Evolutionary conservation across 2,797 vertebrate species (phyloP), one percentile per base, ranked within the genome.

Genomic region (Paramormyrops hopkinsi): DNA sequence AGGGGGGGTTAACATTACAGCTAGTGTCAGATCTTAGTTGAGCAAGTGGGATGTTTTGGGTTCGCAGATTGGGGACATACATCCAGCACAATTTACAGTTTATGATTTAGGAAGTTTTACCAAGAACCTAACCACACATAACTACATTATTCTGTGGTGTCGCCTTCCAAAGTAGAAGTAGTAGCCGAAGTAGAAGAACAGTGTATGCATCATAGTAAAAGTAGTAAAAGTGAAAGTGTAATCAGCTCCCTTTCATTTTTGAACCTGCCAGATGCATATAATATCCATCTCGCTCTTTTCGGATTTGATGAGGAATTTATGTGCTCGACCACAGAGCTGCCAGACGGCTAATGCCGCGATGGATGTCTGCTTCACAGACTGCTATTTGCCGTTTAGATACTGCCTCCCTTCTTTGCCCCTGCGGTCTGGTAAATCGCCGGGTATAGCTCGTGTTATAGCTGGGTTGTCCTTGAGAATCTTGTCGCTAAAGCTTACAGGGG

Each of bases 1-100:
- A 0, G 54, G 54, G 12, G 51, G 17, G 4, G 1, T 89, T 79
- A 90, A 88, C 83, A 51, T 46, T 86, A 19, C 88, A 86, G 54
- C 14, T 22, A 14, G 8, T 91, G 29, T 89, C 92, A 92, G 91
- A 92, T 92, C 92, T 89, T 62, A 1, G 50, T 62, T 89, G 59
- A 76, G 48, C 84, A 87, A 48, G 5, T 41, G 88, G 85, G 91
- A 65, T 89, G 85, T 88, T 62, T 90, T 89, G 76, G 86, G 86
- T 89, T 89, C 14, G 14, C 17, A 73, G 44, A 85, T 22, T 48
- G 79, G 22, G 73, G 51, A 37, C 19, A 48, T 19, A n/a, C 48
- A 46, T 59, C 56, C 56, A n/a, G 79, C 17, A 62, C 29, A 48
- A 5, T 59, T 48, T 86, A 4, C 29, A 5, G 25, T 56, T 29